Base-by-base conservation (phyloP, 2,113 vertebrate species). In the Amia ocellicauda region DNA sequence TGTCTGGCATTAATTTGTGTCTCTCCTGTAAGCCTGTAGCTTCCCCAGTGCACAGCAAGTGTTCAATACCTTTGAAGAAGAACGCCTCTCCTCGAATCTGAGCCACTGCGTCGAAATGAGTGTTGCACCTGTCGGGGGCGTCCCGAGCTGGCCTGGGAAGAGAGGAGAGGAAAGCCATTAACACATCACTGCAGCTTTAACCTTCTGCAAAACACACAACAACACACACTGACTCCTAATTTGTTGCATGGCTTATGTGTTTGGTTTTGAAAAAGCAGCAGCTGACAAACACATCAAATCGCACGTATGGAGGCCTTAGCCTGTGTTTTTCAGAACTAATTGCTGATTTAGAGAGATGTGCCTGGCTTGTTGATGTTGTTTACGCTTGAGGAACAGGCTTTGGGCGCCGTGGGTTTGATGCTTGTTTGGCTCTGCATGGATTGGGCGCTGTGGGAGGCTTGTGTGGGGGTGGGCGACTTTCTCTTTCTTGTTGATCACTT, bases 1-100 rank as follows among this genome's bases (percentile, higher is more conserved):
- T n/a, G n/a, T n/a, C n/a, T n/a, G n/a, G n/a, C n/a, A n/a, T n/a
- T n/a, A n/a, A n/a, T n/a, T n/a, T n/a, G n/a, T n/a, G n/a, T n/a
- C n/a, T n/a, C n/a, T n/a, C n/a, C n/a, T n/a, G n/a, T 36, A 11
- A 36, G 11, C 5, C 11, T 11, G 5, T 36, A 36, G 31, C 31
- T 36, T 10, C 31, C 31, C 31, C 31, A 11, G 31, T 11, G 11
- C 11, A 11, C 31, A 36, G 31, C 31, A 2, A n/a, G 31, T 11
- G 31, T 11, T 7, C 31, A 61, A 66, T 85, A 98, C 97, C 97
- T 95, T 96, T 99, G 75, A 99, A 99, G 77, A 98, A 99, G 85
- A 99, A 99, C 28, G 94, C 95, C 77, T 99, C 97, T 2, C 97
- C 97, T 2, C 96, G 89, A 80, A 99, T 98, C 83, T 99, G 96